Conservation (phyloP, 2,888 invertebrate species). For the Eilema depressum region DNA sequence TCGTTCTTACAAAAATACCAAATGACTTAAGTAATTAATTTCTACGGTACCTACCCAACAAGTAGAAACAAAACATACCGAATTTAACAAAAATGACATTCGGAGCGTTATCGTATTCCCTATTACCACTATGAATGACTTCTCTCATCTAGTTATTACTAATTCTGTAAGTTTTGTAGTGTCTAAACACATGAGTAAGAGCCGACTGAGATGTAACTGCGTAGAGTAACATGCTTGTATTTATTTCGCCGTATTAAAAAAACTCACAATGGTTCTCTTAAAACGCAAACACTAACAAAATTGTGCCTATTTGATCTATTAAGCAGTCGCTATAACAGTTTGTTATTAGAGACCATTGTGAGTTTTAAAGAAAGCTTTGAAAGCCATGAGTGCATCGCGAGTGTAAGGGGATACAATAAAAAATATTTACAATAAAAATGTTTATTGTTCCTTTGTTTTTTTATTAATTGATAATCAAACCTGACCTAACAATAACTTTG, state of each 20-base stretch:
- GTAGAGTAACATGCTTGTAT: conserved; percentile 67
- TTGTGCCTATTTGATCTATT: conserved; percentile 58
- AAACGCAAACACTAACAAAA: conserved; percentile 46
- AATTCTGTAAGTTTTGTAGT: conserved; percentile 49
- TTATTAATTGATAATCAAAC: conserved; percentile 40
- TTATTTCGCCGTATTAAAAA: conserved; percentile 65
- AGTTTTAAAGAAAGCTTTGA: conserved; percentile 68
- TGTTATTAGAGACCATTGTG: conserved; percentile 54
- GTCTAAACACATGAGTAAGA: conserved; percentile 71
- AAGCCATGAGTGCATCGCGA: conserved; percentile 77
- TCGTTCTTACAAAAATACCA: background rate
- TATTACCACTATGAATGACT: background rate
- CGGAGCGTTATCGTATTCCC: background rate
- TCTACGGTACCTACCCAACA: background rate
- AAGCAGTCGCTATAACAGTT: conserved; percentile 32
- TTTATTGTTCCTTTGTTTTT: conserved; percentile 81
- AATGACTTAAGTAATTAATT: background rate
- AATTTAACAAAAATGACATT: background rate
- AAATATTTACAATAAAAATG: conserved; percentile 86
- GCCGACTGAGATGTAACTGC: conserved; percentile 72
- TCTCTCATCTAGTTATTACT: conserved; percentile 13
- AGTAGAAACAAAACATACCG: background rate
- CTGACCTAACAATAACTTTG: background rate
- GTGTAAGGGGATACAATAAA: conserved; percentile 83
- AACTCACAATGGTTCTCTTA: conserved; percentile 66